Conservation (phyloP, 2,888 invertebrate species). For the Chloromyia formosa region DNA sequence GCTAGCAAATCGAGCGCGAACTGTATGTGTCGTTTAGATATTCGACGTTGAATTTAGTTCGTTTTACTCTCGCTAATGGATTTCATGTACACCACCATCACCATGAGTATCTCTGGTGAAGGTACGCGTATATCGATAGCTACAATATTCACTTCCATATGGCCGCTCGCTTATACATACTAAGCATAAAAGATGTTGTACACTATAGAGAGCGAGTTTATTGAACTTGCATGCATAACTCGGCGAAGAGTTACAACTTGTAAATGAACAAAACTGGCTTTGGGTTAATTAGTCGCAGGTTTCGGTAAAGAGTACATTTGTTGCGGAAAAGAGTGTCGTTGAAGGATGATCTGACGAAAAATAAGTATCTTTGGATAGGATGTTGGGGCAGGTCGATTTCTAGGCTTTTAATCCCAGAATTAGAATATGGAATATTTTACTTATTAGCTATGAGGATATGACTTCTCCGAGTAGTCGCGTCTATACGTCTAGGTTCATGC, state of each 20-base stretch:
- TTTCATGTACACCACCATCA: slow-evolving; percentile 15
- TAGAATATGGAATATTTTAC: too few species aligned
- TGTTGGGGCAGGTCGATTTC: too few species aligned
- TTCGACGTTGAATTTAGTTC: slow-evolving; percentile 1
- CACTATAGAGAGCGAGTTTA: slow-evolving; percentile 7
- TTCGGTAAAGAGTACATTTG: too few species aligned
- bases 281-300: not conserved
- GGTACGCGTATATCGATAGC: slow-evolving; percentile 21
- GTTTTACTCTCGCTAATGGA: slow-evolving; percentile 31
- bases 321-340: too few species aligned
- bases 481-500: too few species aligned
- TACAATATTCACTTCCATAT: slow-evolving; percentile 3
- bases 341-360: too few species aligned
- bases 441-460: too few species aligned
- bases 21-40: not conserved
- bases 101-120: not conserved
- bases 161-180: not conserved
- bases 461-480: too few species aligned
- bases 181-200: slow-evolving; percentile 19
- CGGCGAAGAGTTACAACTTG: not conserved
- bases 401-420: too few species aligned
- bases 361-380: too few species aligned
- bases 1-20: not conserved
- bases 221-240: slow-evolving; percentile 30
- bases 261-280: slow-evolving; percentile 3